Evolutionary conservation across 1,140 invertebrate species (phyloP).

Genomic region (Trichonephila inaurata): DNA sequence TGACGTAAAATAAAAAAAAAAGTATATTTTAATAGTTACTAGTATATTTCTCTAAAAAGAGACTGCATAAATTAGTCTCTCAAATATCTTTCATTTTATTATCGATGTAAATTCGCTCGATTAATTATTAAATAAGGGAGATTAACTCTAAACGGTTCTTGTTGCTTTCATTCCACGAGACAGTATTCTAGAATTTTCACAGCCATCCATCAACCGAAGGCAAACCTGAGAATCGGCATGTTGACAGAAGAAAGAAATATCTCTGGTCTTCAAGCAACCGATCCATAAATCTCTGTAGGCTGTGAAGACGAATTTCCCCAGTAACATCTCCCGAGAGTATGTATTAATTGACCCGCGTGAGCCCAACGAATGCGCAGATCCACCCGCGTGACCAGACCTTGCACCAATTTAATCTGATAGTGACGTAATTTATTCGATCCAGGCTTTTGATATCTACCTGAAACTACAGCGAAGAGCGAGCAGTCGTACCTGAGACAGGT

Average conservation of each 20-base stretch:
- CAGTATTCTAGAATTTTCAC: neutral
- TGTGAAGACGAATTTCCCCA: conserved; percentile 63
- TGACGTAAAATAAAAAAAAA: no score
- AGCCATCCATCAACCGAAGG: neutral
- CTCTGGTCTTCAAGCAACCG: conserved; percentile 19
- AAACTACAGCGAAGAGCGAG: conserved; percentile 32
- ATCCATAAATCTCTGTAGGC: conserved; percentile 16
- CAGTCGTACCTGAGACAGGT: conserved; percentile 73
- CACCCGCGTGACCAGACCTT: conserved; percentile 70
- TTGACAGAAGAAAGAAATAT: conserved; percentile 27
- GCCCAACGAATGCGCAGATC: conserved; percentile 64
- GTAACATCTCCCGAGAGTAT: conserved; percentile 58
- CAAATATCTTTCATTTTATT: no score
- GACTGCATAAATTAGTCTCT: no score
- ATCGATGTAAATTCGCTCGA: no score
- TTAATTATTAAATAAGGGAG: no score
- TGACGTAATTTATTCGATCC: conserved; percentile 76
- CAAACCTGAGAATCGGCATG: neutral
- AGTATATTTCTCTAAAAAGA: no score
- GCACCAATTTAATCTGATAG: conserved; percentile 74
- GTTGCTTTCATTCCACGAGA: neutral
- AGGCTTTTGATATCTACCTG: conserved; percentile 70
- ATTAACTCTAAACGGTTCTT: no score
- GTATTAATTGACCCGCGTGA: conserved; percentile 71
- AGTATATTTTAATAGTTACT: no score